A percentile compares a stretch with the other conserved stretches of the same genome.
Conservation (phyloP, 2,888 invertebrate genomes). For the Thecophora atra region DNA sequence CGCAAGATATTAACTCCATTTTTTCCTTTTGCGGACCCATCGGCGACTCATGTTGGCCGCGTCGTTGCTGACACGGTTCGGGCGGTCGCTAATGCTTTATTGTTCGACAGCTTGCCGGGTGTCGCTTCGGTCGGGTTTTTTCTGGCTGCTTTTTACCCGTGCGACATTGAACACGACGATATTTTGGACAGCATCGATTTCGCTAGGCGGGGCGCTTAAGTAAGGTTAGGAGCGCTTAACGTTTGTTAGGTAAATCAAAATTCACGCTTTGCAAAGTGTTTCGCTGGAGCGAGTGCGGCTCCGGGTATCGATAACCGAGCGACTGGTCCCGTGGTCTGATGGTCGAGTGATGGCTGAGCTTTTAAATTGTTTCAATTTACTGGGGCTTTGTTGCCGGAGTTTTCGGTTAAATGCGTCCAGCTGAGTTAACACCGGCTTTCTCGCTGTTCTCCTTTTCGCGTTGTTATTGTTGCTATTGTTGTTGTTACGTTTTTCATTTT, state of each 20-base stretch:
- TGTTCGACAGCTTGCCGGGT: conserved; percentile 46
- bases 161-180: neutral
- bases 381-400: conserved; percentile 42
- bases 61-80: neutral
- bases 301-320: conserved; percentile 14
- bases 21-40: neutral
- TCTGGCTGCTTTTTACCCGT: conserved; percentile 42
- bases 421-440: conserved; percentile 50
- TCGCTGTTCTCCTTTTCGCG: conserved; percentile 29
- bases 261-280: conserved; percentile 52
- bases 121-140: conserved; percentile 3
- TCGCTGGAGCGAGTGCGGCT: neutral
- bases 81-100: conserved; percentile 48
- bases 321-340: neutral
- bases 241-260: conserved; percentile 55
- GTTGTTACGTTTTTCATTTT: neutral
- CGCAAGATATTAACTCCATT: conserved; percentile 47
- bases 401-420: conserved; percentile 47
- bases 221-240: conserved; percentile 11
- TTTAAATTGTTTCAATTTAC: conserved; percentile 60
- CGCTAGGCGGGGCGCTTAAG: neutral
- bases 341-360: conserved; percentile 48
- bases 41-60: neutral
- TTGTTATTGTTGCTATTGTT: conserved; percentile 33
- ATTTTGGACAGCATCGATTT: conserved; percentile 18